phyloP scores from a whole-genome alignment of 2,113 vertebrate species.

The Ornithorhynchus anatinus region DNA sequence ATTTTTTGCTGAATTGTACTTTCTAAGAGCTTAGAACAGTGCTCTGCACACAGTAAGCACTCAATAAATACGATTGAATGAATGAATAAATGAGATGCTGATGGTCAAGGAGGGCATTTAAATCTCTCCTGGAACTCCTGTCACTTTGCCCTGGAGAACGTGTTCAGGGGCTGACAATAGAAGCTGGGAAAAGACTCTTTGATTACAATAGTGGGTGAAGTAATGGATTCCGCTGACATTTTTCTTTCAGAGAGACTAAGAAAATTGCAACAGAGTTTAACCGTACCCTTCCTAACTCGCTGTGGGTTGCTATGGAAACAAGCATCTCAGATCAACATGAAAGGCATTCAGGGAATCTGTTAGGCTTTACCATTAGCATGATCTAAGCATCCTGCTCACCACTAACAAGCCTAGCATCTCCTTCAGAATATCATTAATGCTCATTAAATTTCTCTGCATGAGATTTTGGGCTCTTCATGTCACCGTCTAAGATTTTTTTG shows the following conservation, averaged over 20 bases:
- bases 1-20: no score
- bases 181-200: slow-evolving; percentile 29
- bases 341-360: slow-evolving; percentile 57
- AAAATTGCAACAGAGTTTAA: slow-evolving; percentile 67
- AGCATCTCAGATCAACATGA: slow-evolving; percentile 62
- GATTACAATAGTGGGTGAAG: slow-evolving; percentile 37
- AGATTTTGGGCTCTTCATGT: slow-evolving; percentile 20
- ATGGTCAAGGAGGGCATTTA: no score
- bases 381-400: slow-evolving; percentile 49
- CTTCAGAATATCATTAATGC: slow-evolving; percentile 46
- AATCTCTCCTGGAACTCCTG: no score
- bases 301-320: slow-evolving; percentile 65
- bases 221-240: slow-evolving; percentile 50
- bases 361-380: slow-evolving; percentile 46
- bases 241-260: slow-evolving; percentile 58
- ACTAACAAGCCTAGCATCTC: slow-evolving; percentile 22
- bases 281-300: slow-evolving; percentile 60
- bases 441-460: slow-evolving; percentile 31
- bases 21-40: no score
- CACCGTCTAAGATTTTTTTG: background rate
- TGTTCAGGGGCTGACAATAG: slow-evolving; percentile 20
- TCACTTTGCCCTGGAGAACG: slow-evolving; percentile 11
- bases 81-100: no score
- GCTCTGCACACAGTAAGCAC: no score
- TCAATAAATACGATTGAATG: no score